Percentiles rank a stretch among this genome's conserved stretches.
Conservation (phyloP, 1,140 invertebrate genomes). For the Cydia fagiglandana region DNA sequence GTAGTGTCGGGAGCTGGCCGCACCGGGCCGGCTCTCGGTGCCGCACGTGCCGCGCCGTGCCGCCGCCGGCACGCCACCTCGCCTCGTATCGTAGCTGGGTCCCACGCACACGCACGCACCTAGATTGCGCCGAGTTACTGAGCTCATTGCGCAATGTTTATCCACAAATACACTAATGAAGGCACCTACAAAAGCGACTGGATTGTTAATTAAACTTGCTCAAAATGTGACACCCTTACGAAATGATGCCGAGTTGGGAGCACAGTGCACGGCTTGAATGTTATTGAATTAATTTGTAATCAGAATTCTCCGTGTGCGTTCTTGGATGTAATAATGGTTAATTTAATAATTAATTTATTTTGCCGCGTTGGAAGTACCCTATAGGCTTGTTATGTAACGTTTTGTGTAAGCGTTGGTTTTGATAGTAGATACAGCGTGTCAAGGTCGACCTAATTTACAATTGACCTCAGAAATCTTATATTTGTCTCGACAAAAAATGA, state of each 20-base stretch:
- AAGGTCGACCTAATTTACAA: slow-evolving; percentile 1
- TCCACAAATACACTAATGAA: slow-evolving; percentile 79
- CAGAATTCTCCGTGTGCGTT: slow-evolving; percentile 70
- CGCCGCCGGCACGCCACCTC: slow-evolving; percentile 37
- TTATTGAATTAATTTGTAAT: slow-evolving; percentile 77
- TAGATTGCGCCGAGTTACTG: slow-evolving; percentile 52
- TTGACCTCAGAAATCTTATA: slow-evolving; percentile 5
- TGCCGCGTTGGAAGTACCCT: slow-evolving; percentile 32
- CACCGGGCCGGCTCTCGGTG: slow-evolving; percentile 18
- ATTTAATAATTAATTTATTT: slow-evolving; percentile 65
- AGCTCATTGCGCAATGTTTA: slow-evolving; percentile 67
- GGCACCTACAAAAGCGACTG: slow-evolving; percentile 77
- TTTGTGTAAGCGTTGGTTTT: slow-evolving; percentile 22
- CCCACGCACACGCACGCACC: slow-evolving; percentile 51
- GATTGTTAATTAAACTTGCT: slow-evolving; percentile 79
- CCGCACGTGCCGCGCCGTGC: not conserved
- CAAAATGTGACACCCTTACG: slow-evolving; percentile 78
- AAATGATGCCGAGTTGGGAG: slow-evolving; percentile 70
- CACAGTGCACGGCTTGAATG: slow-evolving; percentile 72
- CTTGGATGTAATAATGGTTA: slow-evolving; percentile 65
- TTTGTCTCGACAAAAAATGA: slow-evolving; percentile 33
- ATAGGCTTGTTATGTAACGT: slow-evolving; percentile 21
- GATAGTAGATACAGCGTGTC: slow-evolving; percentile 7
- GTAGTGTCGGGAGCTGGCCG: slow-evolving; percentile 33
- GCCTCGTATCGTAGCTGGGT: not conserved